Evolutionary conservation across 2,113 vertebrate genomes (phyloP), one percentile per base, ranked within the genome.

Genomic region (Speoplatyrhinus poulsoni): DNA sequence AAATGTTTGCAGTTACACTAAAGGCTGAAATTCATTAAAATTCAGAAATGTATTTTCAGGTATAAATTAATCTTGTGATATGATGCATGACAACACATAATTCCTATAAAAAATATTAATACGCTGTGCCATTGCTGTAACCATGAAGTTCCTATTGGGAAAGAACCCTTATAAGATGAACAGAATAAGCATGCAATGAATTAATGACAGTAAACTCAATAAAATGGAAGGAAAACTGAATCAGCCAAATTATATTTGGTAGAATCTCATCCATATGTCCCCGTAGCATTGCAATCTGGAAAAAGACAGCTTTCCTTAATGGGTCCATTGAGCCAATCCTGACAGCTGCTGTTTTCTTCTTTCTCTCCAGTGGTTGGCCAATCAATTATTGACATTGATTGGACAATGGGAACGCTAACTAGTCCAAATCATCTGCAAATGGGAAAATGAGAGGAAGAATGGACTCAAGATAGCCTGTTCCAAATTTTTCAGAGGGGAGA

Each of bases 371-470:
- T 75, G 75, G 67, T 82, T 71, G 72, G 53, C 62, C 50, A 73
- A 82, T 82, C 76, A 79, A 75, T 84, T 85, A 79, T 67, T 73
- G 62, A 71, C 63, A 84, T 65, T 73, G 75, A 75, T 67, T 70
- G 58, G 15, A 58, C 55, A 71, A 32, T 67, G 6, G 79, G 71
- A 66, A 66, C 67, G 71, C 66, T 79, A 79, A 79, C 74, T 73
- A 75, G 59, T 76, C 62, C 54, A 77, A 85, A 88, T 80, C 59
- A 69, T 68, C 67, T 46, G 65, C 62, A 74, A 80, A 80, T 77
- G 54, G 69, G 77, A 80, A 47, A 46, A 67, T 58, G 61, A 66
- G 63, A 69, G 47, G 49, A 16, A 33, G 16, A 55, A n/a, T 11
- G 17, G 49, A 68, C 49, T 60, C 11, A 65, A 26, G 19, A 49